Conservation (phyloP, 2,797 vertebrate species). For the Pseudocheirus occidentalis region DNA sequence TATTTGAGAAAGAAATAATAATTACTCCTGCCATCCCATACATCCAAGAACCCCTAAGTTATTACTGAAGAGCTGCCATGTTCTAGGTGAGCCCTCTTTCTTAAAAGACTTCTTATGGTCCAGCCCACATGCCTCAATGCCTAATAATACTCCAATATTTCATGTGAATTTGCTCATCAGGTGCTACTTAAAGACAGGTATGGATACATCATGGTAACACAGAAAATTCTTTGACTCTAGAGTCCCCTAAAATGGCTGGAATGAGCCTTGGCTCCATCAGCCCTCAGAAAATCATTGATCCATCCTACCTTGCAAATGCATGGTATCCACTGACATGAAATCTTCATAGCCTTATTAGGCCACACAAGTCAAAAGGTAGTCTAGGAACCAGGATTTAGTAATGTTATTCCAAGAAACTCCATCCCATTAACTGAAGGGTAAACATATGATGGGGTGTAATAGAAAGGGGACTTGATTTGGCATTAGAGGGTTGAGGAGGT, state of each 20-base stretch:
- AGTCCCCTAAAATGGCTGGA: background rate
- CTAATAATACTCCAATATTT: conserved; percentile 15
- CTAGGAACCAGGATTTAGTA: conserved; percentile 6
- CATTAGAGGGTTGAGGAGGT: background rate
- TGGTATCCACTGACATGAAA: conserved; percentile 26
- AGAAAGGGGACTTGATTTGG: background rate
- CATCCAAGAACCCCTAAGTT: background rate
- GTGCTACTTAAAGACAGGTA: background rate
- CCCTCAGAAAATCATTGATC: background rate
- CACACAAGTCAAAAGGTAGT: conserved; percentile 40
- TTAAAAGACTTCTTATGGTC: conserved; percentile 4
- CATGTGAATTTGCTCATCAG: conserved; percentile 51
- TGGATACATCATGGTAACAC: background rate
- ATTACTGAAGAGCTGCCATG: background rate
- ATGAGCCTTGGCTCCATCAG: background rate
- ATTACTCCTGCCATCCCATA: background rate
- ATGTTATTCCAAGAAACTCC: conserved; percentile 50
- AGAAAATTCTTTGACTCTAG: conserved; percentile 10
- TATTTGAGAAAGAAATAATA: conserved; percentile 32
- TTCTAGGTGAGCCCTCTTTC: background rate
- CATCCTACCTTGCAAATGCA: conserved; percentile 3
- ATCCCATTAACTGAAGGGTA: background rate
- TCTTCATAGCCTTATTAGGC: conserved; percentile 46
- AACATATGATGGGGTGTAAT: background rate
- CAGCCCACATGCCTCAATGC: conserved; percentile 21